Evolutionary conservation across 2,888 invertebrate genomes (phyloP).

Genomic region (Dryococelus australis): DNA sequence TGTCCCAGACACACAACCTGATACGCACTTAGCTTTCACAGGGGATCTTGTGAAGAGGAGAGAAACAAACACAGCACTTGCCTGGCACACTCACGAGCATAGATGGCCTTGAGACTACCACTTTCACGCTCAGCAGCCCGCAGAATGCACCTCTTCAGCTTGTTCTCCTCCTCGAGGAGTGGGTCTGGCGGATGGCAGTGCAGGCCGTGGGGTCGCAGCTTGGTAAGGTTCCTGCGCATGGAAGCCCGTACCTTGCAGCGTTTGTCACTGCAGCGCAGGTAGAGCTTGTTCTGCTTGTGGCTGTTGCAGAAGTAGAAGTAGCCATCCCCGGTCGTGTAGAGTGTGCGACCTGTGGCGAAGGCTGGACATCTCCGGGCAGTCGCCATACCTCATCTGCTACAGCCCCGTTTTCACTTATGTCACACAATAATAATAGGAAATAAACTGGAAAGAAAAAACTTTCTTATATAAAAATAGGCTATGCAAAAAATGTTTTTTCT

Average conservation of each 20-base stretch:
- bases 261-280: background rate
- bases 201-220: background rate
- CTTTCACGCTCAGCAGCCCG: background rate
- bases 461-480: too few species aligned
- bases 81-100: background rate
- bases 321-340: background rate
- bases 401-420: background rate
- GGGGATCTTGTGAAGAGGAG: too few species aligned
- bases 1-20: too few species aligned
- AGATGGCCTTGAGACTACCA: background rate
- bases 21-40: too few species aligned
- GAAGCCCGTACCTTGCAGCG: background rate
- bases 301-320: slow-evolving; percentile 9
- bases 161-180: slow-evolving; percentile 1
- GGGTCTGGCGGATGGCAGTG: background rate
- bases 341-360: background rate
- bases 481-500: too few species aligned
- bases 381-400: background rate
- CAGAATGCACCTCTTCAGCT: background rate
- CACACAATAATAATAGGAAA: too few species aligned
- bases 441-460: too few species aligned
- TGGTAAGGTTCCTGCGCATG: background rate
- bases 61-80: background rate
- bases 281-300: background rate
- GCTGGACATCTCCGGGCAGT: background rate